Evolutionary conservation across 2,113 vertebrate species (phyloP).

Genomic region (Erythrolamprus reginae): DNA sequence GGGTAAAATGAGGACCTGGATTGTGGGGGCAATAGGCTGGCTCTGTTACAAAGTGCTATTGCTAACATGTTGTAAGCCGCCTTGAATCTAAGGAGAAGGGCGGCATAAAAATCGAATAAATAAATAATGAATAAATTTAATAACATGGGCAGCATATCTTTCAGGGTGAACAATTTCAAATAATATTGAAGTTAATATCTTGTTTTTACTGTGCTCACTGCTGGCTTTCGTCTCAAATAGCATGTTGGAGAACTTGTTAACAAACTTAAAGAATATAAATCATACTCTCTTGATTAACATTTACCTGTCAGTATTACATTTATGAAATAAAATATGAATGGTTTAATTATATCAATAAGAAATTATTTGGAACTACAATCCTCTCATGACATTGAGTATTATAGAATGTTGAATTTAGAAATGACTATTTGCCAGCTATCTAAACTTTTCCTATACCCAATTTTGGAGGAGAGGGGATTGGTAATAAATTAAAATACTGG

Average conservation of each 20-base stretch:
- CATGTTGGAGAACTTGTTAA: background rate
- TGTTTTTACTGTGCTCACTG: background rate
- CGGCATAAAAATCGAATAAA: too few relatives aligned
- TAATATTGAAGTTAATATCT: background rate
- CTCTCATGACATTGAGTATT: background rate
- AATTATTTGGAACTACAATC: background rate
- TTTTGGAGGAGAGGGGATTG: background rate
- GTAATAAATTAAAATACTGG: background rate
- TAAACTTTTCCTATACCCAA: background rate
- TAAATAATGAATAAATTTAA: too few relatives aligned
- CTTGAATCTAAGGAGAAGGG: too few relatives aligned
- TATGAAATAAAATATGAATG: background rate
- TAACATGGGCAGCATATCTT: background rate
- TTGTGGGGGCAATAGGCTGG: too few relatives aligned
- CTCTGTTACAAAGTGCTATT: too few relatives aligned
- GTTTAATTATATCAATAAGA: background rate
- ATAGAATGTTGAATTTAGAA: background rate
- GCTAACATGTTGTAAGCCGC: too few relatives aligned
- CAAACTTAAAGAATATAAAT: background rate
- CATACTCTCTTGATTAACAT: background rate
- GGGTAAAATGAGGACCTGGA: too few relatives aligned
- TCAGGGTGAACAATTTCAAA: background rate
- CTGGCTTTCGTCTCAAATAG: background rate
- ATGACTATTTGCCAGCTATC: background rate
- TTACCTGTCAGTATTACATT: background rate